Evolutionary conservation across 2,797 vertebrate genomes (phyloP).

Genomic region (Gobio occitaniae): DNA sequence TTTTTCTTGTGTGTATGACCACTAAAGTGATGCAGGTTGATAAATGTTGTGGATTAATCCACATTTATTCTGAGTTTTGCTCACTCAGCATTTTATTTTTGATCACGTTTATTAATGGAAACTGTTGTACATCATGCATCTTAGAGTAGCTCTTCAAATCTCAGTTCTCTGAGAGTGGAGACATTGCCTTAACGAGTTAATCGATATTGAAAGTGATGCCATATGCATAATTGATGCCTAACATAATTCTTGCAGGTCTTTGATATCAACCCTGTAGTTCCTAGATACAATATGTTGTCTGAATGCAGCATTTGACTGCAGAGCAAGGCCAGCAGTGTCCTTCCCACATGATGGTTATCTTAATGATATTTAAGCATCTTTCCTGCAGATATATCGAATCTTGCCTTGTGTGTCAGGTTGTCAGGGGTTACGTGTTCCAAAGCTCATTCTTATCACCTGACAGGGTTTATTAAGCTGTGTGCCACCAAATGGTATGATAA

Average conservation of each 20-base stretch:
- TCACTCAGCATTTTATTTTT: conserved; percentile 2
- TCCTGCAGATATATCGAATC: conserved; percentile 3
- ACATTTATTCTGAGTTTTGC: conserved; percentile 1
- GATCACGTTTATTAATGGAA: conserved; percentile 12
- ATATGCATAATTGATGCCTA: conserved; percentile 36
- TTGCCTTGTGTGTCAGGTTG: conserved; percentile 19
- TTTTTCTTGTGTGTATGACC: neutral
- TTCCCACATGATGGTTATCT: conserved; percentile 3
- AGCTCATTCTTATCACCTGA: conserved; percentile 31
- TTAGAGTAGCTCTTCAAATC: conserved; percentile 20
- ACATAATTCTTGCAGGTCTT: conserved; percentile 18
- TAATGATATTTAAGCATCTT: conserved; percentile 18
- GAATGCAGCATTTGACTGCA: conserved; percentile 19
- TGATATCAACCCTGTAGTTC: conserved; percentile 28
- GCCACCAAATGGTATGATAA: conserved; percentile 23
- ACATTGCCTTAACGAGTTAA: neutral
- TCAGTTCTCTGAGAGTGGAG: neutral
- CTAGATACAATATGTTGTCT: conserved; percentile 1
- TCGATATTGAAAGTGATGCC: conserved; percentile 34
- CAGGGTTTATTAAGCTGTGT: conserved; percentile 35
- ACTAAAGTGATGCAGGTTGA: neutral
- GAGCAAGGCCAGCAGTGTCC: conserved; percentile 3
- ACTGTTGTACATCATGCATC: neutral
- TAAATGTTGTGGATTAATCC: neutral
- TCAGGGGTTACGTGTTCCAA: conserved; percentile 22